Evolutionary conservation across 2,888 invertebrate genomes (phyloP).

Genomic region (Encarsia formosa): DNA sequence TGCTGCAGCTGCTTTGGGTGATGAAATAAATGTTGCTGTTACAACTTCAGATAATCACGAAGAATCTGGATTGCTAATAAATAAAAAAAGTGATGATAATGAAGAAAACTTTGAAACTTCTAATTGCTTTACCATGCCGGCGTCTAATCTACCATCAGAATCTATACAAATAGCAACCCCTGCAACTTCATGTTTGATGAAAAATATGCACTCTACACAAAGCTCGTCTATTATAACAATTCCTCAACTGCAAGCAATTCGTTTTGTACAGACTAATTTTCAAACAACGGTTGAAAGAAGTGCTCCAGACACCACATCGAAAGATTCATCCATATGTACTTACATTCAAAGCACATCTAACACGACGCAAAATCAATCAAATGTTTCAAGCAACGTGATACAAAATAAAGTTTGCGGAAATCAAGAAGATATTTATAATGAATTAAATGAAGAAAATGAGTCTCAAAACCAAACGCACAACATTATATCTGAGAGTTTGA

Average conservation of each 20-base stretch:
- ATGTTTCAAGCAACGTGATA: conserved; percentile 3
- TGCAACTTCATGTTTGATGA: conserved; percentile 42
- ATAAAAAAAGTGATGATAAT: conserved; percentile 17
- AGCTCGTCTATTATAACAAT: conserved; percentile 45
- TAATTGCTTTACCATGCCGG: conserved; percentile 44
- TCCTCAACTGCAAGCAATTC: conserved; percentile 46
- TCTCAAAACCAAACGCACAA: background rate
- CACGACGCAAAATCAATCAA: conserved; percentile 6
- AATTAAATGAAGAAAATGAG: background rate
- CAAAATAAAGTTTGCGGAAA: background rate
- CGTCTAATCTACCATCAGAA: conserved; percentile 41
- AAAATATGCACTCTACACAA: conserved; percentile 41
- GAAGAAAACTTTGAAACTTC: conserved; percentile 36
- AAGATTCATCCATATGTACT: conserved; percentile 14
- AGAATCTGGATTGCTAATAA: background rate
- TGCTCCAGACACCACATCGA: conserved; percentile 26
- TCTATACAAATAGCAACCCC: conserved; percentile 37
- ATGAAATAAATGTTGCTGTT: conserved; percentile 37
- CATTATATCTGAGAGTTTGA: conserved; percentile 1
- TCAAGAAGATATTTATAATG: background rate
- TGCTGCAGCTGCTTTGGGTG: conserved; percentile 55
- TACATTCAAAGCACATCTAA: conserved; percentile 27
- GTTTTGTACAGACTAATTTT: conserved; percentile 41
- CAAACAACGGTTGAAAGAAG: conserved; percentile 23
- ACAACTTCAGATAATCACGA: conserved; percentile 29